These are phyloP conservation scores for Ornithoptera priamus DNA, from an alignment of 2,888 invertebrate genomes.

Conservation along the genomic window DNA sequence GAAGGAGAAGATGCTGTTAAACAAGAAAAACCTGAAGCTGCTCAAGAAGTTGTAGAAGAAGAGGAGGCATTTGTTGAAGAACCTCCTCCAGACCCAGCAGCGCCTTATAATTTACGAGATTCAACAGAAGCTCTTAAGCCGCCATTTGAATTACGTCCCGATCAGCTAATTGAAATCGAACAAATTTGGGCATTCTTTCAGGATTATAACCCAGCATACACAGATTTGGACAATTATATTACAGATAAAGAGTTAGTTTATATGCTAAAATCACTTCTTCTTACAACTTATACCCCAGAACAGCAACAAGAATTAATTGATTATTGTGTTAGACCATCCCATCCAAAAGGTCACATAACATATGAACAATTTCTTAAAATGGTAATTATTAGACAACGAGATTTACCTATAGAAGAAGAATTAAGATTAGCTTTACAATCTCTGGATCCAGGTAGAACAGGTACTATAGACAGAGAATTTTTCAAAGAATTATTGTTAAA, in stretches of 20 bases:
- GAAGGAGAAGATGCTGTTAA: slow-evolving; percentile 33
- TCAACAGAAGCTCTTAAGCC: slow-evolving; percentile 62
- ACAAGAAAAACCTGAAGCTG: slow-evolving; percentile 40
- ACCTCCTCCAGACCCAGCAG: slow-evolving; percentile 68
- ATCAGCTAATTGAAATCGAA: slow-evolving; percentile 67
- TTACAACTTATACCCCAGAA: slow-evolving; percentile 66
- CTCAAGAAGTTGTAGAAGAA: slow-evolving; percentile 48
- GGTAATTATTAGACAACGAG: slow-evolving; percentile 63
- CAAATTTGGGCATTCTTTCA: slow-evolving; percentile 67
- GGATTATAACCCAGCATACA: slow-evolving; percentile 67
- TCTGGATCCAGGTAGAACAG: slow-evolving; percentile 56
- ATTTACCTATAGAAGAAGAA: slow-evolving; percentile 62
- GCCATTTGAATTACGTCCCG: slow-evolving; percentile 60
- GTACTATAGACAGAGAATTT: slow-evolving; percentile 56
- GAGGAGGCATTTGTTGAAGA: slow-evolving; percentile 56
- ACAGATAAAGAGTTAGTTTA: slow-evolving; percentile 68
- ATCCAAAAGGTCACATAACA: slow-evolving; percentile 62
- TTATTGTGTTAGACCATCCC: slow-evolving; percentile 62
- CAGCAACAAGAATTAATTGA: slow-evolving; percentile 63
- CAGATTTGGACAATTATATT: slow-evolving; percentile 60
- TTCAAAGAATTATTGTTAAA: slow-evolving; percentile 56
- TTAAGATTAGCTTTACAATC: slow-evolving; percentile 58
- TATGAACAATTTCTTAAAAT: slow-evolving; percentile 68
- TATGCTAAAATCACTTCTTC: slow-evolving; percentile 61
- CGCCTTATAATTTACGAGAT: slow-evolving; percentile 62